Evolutionary conservation across 2,113 vertebrate genomes (phyloP).

Genomic region (Philantomba maxwellii): DNA sequence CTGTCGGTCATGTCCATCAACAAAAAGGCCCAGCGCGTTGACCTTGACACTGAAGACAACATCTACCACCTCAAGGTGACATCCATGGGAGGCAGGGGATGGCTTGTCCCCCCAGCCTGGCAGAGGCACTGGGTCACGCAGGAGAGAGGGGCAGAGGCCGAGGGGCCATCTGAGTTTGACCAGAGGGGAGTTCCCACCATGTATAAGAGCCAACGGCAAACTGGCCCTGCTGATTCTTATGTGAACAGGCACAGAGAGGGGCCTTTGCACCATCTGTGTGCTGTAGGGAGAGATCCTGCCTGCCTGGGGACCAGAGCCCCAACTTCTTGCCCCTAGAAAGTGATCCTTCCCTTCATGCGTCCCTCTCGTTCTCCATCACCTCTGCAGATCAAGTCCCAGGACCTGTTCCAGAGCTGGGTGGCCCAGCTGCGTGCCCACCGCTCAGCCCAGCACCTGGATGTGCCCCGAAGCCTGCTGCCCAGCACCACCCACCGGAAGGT

Average conservation of each 20-base stretch:
- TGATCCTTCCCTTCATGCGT: neutral
- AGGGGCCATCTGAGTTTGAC: neutral
- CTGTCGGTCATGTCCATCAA: constrained; percentile 94
- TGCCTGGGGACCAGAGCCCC: neutral
- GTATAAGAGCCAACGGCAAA: neutral
- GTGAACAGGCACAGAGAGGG: neutral
- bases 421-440: constrained; percentile 90
- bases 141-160: neutral
- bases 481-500: constrained; percentile 47
- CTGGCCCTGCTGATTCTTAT: fast-evolving
- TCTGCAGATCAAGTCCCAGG: constrained; percentile 87
- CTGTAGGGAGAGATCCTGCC: neutral
- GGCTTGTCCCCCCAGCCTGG: neutral
- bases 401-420: constrained; percentile 91
- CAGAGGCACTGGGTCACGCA: neutral
- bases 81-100: neutral
- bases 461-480: constrained; percentile 43
- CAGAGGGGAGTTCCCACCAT: neutral
- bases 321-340: neutral
- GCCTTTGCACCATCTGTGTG: neutral
- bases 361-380: neutral
- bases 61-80: constrained; percentile 94
- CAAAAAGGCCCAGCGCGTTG: constrained; percentile 90
- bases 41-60: constrained; percentile 92
- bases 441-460: constrained; percentile 80